Evolutionary conservation across 2,797 vertebrate genomes (phyloP), one percentile per base, ranked within the genome.

Genomic region (Pelochelys cantorii): DNA sequence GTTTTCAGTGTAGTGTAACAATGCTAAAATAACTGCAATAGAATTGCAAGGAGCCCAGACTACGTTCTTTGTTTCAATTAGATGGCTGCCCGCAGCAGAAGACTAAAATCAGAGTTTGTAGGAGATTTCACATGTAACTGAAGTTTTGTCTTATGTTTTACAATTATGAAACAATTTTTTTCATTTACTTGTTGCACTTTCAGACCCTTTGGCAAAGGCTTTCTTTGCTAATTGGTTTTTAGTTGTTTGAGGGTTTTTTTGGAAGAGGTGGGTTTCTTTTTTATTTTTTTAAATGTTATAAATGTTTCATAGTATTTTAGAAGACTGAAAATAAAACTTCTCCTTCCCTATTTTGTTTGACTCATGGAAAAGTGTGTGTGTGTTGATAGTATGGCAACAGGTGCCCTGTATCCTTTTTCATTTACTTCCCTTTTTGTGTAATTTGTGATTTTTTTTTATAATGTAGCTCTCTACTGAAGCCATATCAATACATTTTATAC

Each of bases 1-100:
- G 52, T 86, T 93, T 84, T 80, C 90, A 88, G 27, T 74, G 29
- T 87, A 65, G 80, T 89, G 74, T 92, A 92, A 34, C 52, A 79
- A 6, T 3, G 7, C 78, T n/a, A 55, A 92, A 92, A 78, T 74
- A 84, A 48, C 34, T 92, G 81, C 75, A 0, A 0, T 83, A 79
- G 48, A 85, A 52, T 52, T 2, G 0, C n/a, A 86, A 84, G 80
- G 48, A 94, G n/a, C n/a, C 34, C 34, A 60, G 7, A 75, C 83
- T 3, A 79, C 83, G 86, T 65, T 89, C 25, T 80, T 86, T 48
- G 53, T 31, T 85, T 91, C 12, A 4, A 11, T 18, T 27, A 84
- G 23, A 85, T 27, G 0, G 1, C 10, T 86, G 7, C 11, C 2
- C 53, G 0, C 74, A 22, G 42, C 23, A 86, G 62, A 81, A 87